Base-by-base conservation (phyloP, 2,888 invertebrate genomes). In the Anthophora plumipes region DNA sequence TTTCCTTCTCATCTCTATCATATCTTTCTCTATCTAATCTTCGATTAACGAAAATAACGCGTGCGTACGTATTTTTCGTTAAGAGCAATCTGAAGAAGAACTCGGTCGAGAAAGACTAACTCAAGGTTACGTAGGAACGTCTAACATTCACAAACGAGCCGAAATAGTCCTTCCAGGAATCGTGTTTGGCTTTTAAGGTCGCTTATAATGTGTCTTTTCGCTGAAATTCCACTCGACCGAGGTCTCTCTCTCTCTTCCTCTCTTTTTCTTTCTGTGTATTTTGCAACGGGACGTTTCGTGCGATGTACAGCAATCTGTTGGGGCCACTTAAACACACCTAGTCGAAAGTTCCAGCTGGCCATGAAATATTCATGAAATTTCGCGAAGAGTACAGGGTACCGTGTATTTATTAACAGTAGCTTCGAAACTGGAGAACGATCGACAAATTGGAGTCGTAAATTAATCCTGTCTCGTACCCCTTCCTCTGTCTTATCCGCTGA, bases 91-190 rank as follows among this genome's bases (percentile, higher is more conserved):
- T 14, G 20, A 14, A 31, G 50, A 64, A 54, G 57, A 17, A 64
- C 54, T 52, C 39, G 71, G 69, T 64, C 54, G 67, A 59, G n/a
- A n/a, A n/a, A n/a, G 61, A 55, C 70, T 68, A 31, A 52, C 39
- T n/a, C 85, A 77, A 87, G 87, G 89, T 69, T 87, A 11, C 1
- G n/a, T n/a, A n/a, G n/a, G 17, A 52, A 72, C 52, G 64, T 63
- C 50, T 72, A 77, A 84, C 84, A 84, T 85, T 87, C 84, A 80
- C 85, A 84, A 89, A 85, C 83, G 78, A 80, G 80, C 85, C 88
- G 89, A 89, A 88, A 87, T 87, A 81, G 84, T 83, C 84, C 83
- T 89, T 89, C 89, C 73, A 48, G 80, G 89, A 89, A 87, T 68
- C 57, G 80, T 63, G 78, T 80, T 71, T 37, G 20, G 63, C 55